These are phyloP conservation scores for Disparrhopalites patrizii DNA, from an alignment of 2,888 invertebrate species.

Conservation along the genomic window DNA sequence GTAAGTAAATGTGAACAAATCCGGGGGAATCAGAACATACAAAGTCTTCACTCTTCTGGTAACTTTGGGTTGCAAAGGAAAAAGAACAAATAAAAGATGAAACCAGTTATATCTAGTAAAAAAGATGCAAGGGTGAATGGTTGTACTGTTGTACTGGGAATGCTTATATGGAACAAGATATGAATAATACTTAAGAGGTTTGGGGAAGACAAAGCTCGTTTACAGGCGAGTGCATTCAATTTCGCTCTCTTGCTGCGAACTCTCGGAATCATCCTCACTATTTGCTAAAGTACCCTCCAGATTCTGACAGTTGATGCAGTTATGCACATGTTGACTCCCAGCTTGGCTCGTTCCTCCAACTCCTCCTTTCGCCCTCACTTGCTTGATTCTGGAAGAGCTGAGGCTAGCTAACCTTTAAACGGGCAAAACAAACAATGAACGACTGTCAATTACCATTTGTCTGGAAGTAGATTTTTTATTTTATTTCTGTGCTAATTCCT, in stretches of 20 bases:
- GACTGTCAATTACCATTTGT: not conserved
- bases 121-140: too few relatives aligned
- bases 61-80: too few relatives aligned
- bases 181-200: too few relatives aligned
- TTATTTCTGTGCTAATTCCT: not conserved
- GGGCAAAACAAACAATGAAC: not conserved
- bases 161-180: too few relatives aligned
- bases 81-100: too few relatives aligned
- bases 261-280: constrained; percentile 20
- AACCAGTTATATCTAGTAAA: too few relatives aligned
- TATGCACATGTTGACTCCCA: too few relatives aligned
- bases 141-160: too few relatives aligned
- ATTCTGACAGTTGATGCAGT: constrained; percentile 33
- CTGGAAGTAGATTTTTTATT: not conserved
- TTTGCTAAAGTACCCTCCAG: constrained; percentile 28
- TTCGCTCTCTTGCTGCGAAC: constrained; percentile 30
- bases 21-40: too few relatives aligned
- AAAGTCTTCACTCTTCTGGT: too few relatives aligned
- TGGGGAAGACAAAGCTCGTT: too few relatives aligned
- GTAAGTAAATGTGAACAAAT: too few relatives aligned
- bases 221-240: constrained; percentile 41
- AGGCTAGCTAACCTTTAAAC: constrained; percentile 37
- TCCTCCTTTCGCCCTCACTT: not conserved
- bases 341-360: not conserved
- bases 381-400: constrained; percentile 33